Base-by-base conservation (phyloP, 2,888 invertebrate genomes). In the Trachelus stipa region DNA sequence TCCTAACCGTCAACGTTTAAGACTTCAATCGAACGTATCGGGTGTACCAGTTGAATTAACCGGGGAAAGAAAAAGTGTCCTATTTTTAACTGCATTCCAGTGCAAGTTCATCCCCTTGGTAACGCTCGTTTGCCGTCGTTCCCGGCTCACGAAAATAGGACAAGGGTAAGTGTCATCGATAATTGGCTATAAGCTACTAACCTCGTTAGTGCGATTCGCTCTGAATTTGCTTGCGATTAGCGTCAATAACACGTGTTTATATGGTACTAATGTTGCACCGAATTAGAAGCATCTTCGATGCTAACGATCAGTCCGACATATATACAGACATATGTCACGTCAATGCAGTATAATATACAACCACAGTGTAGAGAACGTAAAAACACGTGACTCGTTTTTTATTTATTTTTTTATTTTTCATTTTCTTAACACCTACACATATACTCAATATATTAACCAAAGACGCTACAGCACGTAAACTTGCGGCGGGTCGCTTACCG, bases 121-220 rank as follows among this genome's bases (percentile, higher is more conserved):
- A 23, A 23, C 23, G 56, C 3, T 4, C 23, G 1, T 23, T 73
- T 69, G 74, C 76, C 68, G 75, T 75, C 79, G 80, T 37, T 78
- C 77, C 74, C 76, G 83, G 9, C 34, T 69, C 23, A 56, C 81
- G 77, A 82, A 85, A 87, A 86, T 84, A 86, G 80, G 37, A 79
- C 82, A 79, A 80, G 79, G 81, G 81, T 80, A n/a, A 79, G 23
- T 56, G 23, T 56, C 56, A 31, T 3, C 31, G 15, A 34, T 71
- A 71, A 71, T 71, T 71, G 71, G 71, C 71, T 71, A 12, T 23
- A 34, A 11, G 31, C 71, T 81, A 83, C 84, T 85, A 88, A 88
- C 87, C 83, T 86, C 79, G 80, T 88, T 88, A 87, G 80, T 77
- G 69, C 81, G 78, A 85, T 85, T 85, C 79, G 71, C 56, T 77